Base-by-base conservation (phyloP, 2,797 vertebrate genomes). In the Apogon hyalosoma region DNA sequence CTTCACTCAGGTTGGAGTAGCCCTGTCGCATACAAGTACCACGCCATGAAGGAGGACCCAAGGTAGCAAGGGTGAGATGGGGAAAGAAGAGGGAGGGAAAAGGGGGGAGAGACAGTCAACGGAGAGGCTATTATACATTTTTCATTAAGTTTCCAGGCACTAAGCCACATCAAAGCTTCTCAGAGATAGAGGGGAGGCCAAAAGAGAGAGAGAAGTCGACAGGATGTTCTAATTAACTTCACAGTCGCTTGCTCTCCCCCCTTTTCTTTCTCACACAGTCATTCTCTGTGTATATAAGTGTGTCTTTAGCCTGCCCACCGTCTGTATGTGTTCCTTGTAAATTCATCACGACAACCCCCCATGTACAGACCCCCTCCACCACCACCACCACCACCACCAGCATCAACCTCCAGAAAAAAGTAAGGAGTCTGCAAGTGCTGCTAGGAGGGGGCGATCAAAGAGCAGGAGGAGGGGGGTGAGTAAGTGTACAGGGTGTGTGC, bases 201-300 rank as follows among this genome's bases (percentile, higher is more conserved):
- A 19, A 59, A 73, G 73, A 45, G 56, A 80, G 69, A 59, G 73
- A 75, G 75, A 70, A 79, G 69, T 79, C 88, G 89, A 90, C 92
- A 93, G 91, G 92, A 93, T 93, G 93, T 93, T 93, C 93, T 93
- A 92, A 93, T 94, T 94, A 94, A 94, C 92, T 93, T 92, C 91
- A 92, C 88, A 92, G 90, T 89, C 62, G 43, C 85, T 85, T 78
- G 76, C 77, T 75, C 79, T 70, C 71, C 77, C 64, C 55, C 65
- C 52, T 39, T 24, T 38, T 52, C 69, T 48, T 62, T 54, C 66
- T 5, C 80, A 18, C 77, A 52, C 75, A 72, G 43, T 69, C 60
- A 38, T 75, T 81, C 74, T 77, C 65, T 75, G 53, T 86, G 79
- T 69, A 60, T 76, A 28, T 50, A 39, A 83, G 84, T 77, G 69